phyloP scores from a whole-genome alignment of 1,140 invertebrate genomes.

The Mya arenaria region DNA sequence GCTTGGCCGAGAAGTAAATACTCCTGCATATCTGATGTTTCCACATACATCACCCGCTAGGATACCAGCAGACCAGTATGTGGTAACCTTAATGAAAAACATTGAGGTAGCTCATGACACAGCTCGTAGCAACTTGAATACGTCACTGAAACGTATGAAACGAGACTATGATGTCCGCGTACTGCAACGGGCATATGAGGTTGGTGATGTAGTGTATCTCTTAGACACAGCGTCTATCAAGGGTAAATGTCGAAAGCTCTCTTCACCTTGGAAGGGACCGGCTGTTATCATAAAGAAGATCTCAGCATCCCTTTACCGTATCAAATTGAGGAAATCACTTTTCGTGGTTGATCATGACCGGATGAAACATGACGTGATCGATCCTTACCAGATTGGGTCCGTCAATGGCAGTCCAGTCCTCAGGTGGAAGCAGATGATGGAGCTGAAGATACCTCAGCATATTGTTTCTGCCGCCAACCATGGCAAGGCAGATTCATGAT shows the following conservation, averaged over 20 bases:
- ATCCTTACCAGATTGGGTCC: neutral
- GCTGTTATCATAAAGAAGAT: neutral
- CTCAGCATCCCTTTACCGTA: neutral
- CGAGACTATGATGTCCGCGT: neutral
- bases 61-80: neutral
- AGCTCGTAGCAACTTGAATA: constrained; percentile 3
- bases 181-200: no score
- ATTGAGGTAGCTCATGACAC: constrained; percentile 1
- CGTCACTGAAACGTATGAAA: constrained; percentile 10
- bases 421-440: neutral
- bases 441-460: neutral
- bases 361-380: constrained; percentile 1
- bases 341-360: neutral
- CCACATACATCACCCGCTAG: neutral
- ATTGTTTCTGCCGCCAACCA: constrained; percentile 3
- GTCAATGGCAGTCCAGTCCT: neutral
- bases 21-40: neutral
- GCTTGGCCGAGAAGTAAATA: constrained; percentile 11
- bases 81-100: neutral
- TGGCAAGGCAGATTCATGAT: constrained; percentile 12
- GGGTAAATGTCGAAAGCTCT: neutral
- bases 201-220: constrained; percentile 13
- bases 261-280: constrained; percentile 20
- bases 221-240: neutral
- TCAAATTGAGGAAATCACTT: neutral